Conservation (phyloP, 2,888 invertebrate genomes). For the Eucera pruinosa region DNA sequence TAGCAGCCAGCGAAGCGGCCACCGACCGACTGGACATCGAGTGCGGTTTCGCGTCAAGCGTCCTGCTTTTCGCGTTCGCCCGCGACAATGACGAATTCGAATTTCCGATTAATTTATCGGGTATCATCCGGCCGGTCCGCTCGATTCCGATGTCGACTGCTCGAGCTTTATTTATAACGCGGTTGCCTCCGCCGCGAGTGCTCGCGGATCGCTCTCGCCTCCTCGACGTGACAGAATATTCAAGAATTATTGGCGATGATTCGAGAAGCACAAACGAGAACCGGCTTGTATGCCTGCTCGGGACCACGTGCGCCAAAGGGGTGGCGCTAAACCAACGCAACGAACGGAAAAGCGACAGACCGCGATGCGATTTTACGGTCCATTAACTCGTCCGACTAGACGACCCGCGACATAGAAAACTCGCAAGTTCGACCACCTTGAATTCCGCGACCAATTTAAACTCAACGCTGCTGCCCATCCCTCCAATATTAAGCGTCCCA, state of each 20-base stretch:
- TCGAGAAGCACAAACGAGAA: neutral
- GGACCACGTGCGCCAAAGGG: constrained; percentile 32
- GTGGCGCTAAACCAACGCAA: constrained; percentile 33
- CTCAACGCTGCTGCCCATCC: too few relatives aligned
- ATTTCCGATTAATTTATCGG: constrained; percentile 34
- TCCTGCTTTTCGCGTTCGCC: neutral
- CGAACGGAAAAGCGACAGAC: constrained; percentile 55
- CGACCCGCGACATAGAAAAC: constrained; percentile 58
- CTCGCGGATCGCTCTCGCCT: neutral
- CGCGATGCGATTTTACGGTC: constrained; percentile 68
- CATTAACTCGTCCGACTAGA: constrained; percentile 67
- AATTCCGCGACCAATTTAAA: constrained; percentile 4
- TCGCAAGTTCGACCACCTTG: constrained; percentile 1
- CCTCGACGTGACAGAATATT: neutral
- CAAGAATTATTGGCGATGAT: neutral
- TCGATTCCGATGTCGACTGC: neutral
- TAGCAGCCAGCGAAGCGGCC: constrained; percentile 4
- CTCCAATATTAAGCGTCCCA: too few relatives aligned
- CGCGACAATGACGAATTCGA: constrained; percentile 41
- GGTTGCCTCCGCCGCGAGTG: neutral
- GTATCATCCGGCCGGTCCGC: neutral
- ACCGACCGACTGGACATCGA: constrained; percentile 1
- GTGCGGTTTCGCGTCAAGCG: constrained; percentile 25
- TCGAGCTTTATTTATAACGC: constrained; percentile 32
- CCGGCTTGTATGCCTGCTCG: neutral